Evolutionary conservation across 2,797 vertebrate genomes (phyloP).

Genomic region (Ceryle rudis): DNA sequence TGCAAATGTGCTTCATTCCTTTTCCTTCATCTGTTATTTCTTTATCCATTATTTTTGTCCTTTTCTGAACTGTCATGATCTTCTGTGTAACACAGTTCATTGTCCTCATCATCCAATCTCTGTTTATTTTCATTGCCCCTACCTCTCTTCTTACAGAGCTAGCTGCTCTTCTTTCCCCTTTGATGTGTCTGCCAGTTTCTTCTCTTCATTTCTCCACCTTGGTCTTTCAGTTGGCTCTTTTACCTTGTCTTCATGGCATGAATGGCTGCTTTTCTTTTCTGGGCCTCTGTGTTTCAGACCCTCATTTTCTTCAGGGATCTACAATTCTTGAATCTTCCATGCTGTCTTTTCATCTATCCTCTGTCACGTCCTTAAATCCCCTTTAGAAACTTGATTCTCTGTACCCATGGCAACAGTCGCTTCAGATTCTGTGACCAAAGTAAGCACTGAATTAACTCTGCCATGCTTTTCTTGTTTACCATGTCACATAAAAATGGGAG

Average conservation of each 20-base stretch:
- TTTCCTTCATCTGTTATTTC: neutral
- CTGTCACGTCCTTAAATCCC: conserved; percentile 30
- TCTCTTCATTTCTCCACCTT: neutral
- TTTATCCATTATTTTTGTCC: neutral
- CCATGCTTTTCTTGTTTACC: conserved; percentile 54
- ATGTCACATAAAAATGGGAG: conserved; percentile 9
- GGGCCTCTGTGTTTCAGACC: neutral
- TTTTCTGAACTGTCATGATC: neutral
- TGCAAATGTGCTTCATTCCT: neutral
- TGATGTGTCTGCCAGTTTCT: neutral
- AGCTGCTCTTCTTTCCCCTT: neutral
- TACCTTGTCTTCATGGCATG: neutral
- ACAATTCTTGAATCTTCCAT: conserved; percentile 11
- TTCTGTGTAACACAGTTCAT: neutral
- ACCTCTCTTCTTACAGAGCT: neutral
- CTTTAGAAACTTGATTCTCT: conserved; percentile 2
- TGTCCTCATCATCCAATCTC: neutral
- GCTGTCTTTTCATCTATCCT: neutral
- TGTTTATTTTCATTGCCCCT: neutral
- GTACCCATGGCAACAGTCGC: conserved; percentile 58
- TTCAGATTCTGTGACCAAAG: conserved; percentile 52
- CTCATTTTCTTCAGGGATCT: neutral
- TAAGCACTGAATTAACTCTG: conserved; percentile 32
- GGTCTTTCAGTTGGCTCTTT: neutral
- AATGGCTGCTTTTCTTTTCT: neutral